A percentile compares a stretch with the other conserved stretches of the same genome.
Conservation (phyloP, 2,888 invertebrate species). For the Crocallis elinguaria region DNA sequence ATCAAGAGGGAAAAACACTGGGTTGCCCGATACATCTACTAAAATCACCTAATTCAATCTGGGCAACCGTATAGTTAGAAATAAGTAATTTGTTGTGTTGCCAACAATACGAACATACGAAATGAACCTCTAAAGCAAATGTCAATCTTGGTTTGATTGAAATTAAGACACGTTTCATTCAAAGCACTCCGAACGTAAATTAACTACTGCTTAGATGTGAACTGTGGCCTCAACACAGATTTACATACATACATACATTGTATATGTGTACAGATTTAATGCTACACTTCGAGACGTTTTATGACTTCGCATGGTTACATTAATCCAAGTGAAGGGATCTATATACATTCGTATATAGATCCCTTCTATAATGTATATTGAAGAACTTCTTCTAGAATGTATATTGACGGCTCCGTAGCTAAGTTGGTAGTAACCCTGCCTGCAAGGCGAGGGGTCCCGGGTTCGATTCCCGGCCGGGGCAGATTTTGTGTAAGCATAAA, state of each 20-base stretch:
- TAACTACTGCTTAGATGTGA: conserved; percentile 4
- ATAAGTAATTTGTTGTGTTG: too few relatives aligned
- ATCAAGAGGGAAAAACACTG: too few relatives aligned
- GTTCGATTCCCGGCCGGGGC: too few relatives aligned
- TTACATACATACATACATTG: conserved; percentile 17
- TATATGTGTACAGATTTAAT: conserved; percentile 36
- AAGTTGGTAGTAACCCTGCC: too few relatives aligned
- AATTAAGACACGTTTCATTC: conserved; percentile 5
- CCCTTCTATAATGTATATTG: not conserved
- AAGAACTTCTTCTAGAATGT: too few relatives aligned
- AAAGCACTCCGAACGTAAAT: conserved; percentile 1
- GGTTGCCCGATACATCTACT: too few relatives aligned
- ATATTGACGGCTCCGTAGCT: too few relatives aligned
- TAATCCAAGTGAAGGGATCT: conserved; percentile 6
- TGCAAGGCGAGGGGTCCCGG: too few relatives aligned
- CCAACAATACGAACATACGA: not conserved
- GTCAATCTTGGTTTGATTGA: not conserved
- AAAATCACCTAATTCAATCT: too few relatives aligned
- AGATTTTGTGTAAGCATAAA: too few relatives aligned
- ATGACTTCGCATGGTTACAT: conserved; percentile 28
- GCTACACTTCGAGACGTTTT: conserved; percentile 32
- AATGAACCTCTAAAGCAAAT: not conserved
- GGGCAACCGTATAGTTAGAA: too few relatives aligned
- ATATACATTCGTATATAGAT: not conserved
- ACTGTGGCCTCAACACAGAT: conserved; percentile 4